Percentiles rank a stretch among this genome's conserved stretches.
These are phyloP conservation scores for Metallyticus violacea DNA, from an alignment of 2,888 invertebrate species.

Conservation along the genomic window DNA sequence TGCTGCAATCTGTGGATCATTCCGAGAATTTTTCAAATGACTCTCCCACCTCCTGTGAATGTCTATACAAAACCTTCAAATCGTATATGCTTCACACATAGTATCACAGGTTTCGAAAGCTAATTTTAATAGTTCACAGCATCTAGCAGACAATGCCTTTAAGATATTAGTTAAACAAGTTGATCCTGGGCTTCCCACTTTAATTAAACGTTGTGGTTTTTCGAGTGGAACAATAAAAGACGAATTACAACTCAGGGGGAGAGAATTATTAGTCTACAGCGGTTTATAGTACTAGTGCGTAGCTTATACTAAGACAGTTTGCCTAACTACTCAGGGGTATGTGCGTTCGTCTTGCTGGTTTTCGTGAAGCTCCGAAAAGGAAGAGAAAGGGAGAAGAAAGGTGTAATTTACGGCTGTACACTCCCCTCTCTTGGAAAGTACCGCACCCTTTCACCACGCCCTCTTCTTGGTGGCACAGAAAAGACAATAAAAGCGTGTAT, in stretches of 20 bases:
- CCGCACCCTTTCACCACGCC: no score
- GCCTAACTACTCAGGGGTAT: no score
- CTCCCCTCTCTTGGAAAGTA: no score
- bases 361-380: neutral
- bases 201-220: neutral
- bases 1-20: no score
- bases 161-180: neutral
- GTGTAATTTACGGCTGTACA: neutral
- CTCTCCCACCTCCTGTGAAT: no score
- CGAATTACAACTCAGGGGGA: no score
- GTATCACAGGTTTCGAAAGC: neutral
- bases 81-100: no score
- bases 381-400: neutral
- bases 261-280: no score
- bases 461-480: neutral
- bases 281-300: no score
- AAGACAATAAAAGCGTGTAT: conserved; percentile 2
- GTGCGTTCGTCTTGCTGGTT: neutral
- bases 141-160: no score
- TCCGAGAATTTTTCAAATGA: no score
- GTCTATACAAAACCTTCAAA: no score
- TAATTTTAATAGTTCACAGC: neutral
- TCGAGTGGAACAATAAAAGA: neutral
- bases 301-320: neutral
- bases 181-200: neutral